Evolutionary conservation across 1,140 invertebrate genomes (phyloP), one percentile per base, ranked within the genome.

Genomic region (Sinonovacula constricta): DNA sequence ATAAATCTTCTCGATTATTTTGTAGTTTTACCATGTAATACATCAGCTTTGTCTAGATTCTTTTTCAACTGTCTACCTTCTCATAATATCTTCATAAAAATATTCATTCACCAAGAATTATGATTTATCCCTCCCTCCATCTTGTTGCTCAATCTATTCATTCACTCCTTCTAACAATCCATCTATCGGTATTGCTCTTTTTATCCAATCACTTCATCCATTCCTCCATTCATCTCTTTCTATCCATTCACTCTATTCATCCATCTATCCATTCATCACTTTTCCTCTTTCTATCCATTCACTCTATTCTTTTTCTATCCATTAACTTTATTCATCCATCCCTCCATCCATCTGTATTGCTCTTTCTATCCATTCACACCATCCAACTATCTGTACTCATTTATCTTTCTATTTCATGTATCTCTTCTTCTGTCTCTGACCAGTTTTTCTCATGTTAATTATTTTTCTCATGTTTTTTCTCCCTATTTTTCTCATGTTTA

Each of bases 311-410:
- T 33, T 72, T 39, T 72, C 70, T 62, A 54, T 72, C 70, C 59
- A 3, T 72, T 1, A 30, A 33, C 60, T 39, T 45, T 36, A 45
- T 18, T 18, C 39, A 45, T 45, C 39, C 7, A 45, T 45, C 18
- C n/a, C n/a, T n/a, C n/a, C n/a, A n/a, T n/a, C n/a, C n/a, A n/a
- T n/a, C n/a, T n/a, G n/a, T n/a, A n/a, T 5, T 36, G 28, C 30
- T 45, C 56, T 72, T 39, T 72, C 70, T 62, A 54, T 72, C 70
- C 59, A 3, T 72, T 1, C 39, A 33, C 60, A 28, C 39, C 56
- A 45, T 18, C 39, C 39, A 45, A 10, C 39, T 10, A 45, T 45
- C 18, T 18, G 7, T 45, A 10, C 39, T 18, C 39, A 10, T 18
- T 45, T 18, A 45, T 45, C 39, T 10, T 18, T 45, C 39, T 18